These are phyloP conservation scores for Hippocampus zosterae DNA, from an alignment of 2,113 vertebrate genomes.

Conservation along the genomic window DNA sequence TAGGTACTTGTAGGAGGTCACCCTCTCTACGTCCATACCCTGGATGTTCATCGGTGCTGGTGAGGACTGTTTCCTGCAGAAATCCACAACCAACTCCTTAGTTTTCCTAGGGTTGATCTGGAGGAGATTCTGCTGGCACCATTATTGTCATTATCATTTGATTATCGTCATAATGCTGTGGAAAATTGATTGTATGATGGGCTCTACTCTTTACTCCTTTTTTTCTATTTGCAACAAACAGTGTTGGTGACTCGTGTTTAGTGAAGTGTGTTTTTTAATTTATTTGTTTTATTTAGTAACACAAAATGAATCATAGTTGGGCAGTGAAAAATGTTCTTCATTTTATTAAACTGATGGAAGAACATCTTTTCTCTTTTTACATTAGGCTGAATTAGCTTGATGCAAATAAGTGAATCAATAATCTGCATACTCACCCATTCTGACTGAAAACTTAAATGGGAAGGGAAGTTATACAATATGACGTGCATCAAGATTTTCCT, in stretches of 20 bases:
- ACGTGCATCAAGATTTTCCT: constrained; percentile 1
- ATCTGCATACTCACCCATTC: constrained; percentile 11
- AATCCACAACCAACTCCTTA: too few species aligned
- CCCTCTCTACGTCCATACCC: too few species aligned
- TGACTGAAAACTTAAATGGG: constrained; percentile 6
- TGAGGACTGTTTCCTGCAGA: too few species aligned
- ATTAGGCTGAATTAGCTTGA: constrained; percentile 2
- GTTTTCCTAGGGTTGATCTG: too few species aligned
- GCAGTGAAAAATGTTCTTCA: constrained; percentile 1
- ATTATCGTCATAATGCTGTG: neutral
- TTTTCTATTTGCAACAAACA: neutral
- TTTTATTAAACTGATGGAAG: constrained; percentile 7
- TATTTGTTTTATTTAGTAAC: neutral
- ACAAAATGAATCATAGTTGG: constrained; percentile 13
- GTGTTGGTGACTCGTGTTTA: neutral
- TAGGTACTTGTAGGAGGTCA: too few species aligned
- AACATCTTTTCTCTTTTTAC: constrained; percentile 11
- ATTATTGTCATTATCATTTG: too few species aligned
- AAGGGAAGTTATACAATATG: neutral
- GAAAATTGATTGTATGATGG: neutral
- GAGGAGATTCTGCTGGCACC: too few species aligned
- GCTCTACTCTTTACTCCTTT: neutral
- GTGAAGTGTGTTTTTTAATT: too few species aligned
- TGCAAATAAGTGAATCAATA: constrained; percentile 3
- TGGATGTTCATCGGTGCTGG: too few species aligned